Evolutionary conservation across 1,140 invertebrate species (phyloP).

Genomic region (Heterodera carotae): DNA sequence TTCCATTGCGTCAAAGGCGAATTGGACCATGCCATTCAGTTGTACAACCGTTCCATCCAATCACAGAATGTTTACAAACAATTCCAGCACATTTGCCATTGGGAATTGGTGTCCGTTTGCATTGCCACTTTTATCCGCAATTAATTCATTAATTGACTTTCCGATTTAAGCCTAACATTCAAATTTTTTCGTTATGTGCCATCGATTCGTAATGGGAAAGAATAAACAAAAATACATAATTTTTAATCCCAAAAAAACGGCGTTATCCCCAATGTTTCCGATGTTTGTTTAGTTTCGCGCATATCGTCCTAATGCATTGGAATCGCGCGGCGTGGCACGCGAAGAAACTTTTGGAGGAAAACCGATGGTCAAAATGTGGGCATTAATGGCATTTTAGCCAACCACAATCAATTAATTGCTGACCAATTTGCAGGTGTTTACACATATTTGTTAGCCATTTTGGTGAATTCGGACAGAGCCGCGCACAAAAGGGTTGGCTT

Average conservation of each 20-base stretch:
- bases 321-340: constrained; percentile 62
- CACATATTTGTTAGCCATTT: constrained; percentile 57
- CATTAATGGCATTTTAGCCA: neutral
- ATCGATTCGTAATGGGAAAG: no score
- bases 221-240: no score
- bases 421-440: constrained; percentile 42
- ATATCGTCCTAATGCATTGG: constrained; percentile 75
- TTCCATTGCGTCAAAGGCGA: constrained; percentile 80
- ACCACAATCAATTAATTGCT: constrained; percentile 8
- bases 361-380: constrained; percentile 45
- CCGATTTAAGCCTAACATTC: no score
- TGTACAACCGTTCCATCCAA: constrained; percentile 81
- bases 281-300: constrained; percentile 34
- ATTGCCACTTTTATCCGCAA: no score
- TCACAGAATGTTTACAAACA: constrained; percentile 85
- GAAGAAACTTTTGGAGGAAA: constrained; percentile 49
- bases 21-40: constrained; percentile 75
- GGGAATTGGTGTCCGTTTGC: constrained; percentile 83
- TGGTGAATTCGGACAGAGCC: constrained; percentile 58
- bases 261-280: no score
- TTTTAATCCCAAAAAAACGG: no score
- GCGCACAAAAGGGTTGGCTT: constrained; percentile 33
- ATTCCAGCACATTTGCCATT: constrained; percentile 90
- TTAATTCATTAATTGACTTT: no score
- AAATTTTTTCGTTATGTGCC: no score